A percentile compares a stretch with the other conserved stretches of the same genome.
Conservation (phyloP, 2,888 invertebrate genomes). For the Epinotia brunnichana region DNA sequence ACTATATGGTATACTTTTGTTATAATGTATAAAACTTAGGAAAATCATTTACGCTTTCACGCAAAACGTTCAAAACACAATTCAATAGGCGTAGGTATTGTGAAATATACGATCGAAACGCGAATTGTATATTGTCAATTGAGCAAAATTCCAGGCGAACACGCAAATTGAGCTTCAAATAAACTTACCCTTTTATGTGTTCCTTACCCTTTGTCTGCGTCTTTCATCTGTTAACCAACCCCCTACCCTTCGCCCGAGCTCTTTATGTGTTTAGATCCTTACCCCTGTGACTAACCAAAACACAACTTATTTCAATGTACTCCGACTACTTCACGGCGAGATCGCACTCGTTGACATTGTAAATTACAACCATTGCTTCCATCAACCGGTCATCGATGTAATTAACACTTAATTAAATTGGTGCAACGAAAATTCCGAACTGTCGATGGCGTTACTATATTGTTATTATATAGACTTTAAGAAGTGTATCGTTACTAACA, state of each 20-base stretch:
- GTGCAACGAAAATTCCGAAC: constrained; percentile 68
- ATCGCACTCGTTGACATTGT: constrained; percentile 77
- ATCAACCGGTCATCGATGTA: constrained; percentile 71
- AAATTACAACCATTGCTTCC: constrained; percentile 81
- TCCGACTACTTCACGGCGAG: constrained; percentile 75
- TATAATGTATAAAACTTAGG: constrained; percentile 80
- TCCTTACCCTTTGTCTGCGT: constrained; percentile 91
- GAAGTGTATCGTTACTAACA: constrained; percentile 42
- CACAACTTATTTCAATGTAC: constrained; percentile 79
- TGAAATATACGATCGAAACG: constrained; percentile 77
- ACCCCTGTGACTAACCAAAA: constrained; percentile 81
- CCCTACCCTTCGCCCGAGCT: constrained; percentile 81
- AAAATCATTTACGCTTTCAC: constrained; percentile 85
- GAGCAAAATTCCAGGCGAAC: constrained; percentile 82
- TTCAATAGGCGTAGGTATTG: constrained; percentile 75
- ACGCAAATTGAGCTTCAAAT: constrained; percentile 84
- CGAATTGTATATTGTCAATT: constrained; percentile 76
- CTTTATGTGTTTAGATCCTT: constrained; percentile 84
- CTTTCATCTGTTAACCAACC: constrained; percentile 88
- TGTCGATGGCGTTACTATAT: constrained; percentile 29
- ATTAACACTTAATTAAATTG: constrained; percentile 71
- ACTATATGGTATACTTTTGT: constrained; percentile 76
- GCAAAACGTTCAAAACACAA: constrained; percentile 81
- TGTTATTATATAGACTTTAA: constrained; percentile 32
- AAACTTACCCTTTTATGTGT: constrained; percentile 85